Base-by-base conservation (phyloP, 2,888 invertebrate species). In the Morpho deidamia region DNA sequence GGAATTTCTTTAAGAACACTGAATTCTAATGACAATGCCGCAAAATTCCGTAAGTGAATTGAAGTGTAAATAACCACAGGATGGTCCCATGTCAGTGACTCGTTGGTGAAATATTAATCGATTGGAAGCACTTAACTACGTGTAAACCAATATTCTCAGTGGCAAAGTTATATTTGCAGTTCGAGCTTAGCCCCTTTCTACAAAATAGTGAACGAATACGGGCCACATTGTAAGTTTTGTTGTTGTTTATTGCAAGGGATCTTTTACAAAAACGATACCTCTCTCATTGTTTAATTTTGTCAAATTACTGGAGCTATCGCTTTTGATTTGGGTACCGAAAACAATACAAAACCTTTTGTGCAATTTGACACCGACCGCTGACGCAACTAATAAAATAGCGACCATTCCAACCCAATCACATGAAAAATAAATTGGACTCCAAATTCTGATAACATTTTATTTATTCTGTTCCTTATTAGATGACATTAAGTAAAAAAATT, bases 341-440 rank as follows among this genome's bases (percentile, higher is more conserved):
- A 80, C 79, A 82, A 77, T 69, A 79, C 76, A 73, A 72, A 72
- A 79, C 82, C 82, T 83, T 86, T 85, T 84, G 77, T 82, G 89
- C 82, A 87, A 88, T 65, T 67, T 60, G 84, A 88, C 66, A 81
- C 79, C 73, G 71, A 71, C 77, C 79, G 76, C 76, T 74, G 69
- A 66, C 72, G 72, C 69, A 71, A 74, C 67, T 67, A 66, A 70
- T 70, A 70, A 71, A 68, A 68, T 69, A 61, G 68, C 76, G 74
- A 75, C 72, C 76, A 70, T 67, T 71, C 68, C 69, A 73, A 67
- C 68, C 68, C 66, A 70, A 71, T 72, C 72, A 64, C 65, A 52
- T 43, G 45, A 51, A 52, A 53, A 56, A 49, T 46, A 33, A 12
- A 54, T 56, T 50, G 43, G 49, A 58, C n/a, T 58, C 42, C 12